phyloP scores from a whole-genome alignment of 1,140 invertebrate genomes.

The Drosophila ohnishii region DNA sequence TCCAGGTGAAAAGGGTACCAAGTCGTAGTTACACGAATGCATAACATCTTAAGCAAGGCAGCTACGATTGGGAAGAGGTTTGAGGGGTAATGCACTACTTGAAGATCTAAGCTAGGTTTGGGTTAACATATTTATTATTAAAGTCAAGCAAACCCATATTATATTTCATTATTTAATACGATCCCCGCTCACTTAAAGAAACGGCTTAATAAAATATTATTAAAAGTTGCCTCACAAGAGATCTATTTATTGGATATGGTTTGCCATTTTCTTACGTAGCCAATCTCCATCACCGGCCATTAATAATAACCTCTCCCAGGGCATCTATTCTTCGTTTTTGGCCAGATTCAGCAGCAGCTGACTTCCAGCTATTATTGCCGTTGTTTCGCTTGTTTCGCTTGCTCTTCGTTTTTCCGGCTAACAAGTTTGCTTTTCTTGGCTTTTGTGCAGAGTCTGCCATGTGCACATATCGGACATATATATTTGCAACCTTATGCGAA shows the following conservation, averaged over 20 bases:
- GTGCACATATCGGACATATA: conserved; percentile 2
- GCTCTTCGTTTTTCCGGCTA: conserved; percentile 62
- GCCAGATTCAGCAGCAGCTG: conserved; percentile 20
- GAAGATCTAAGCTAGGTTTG: no score
- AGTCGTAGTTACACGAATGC: conserved; percentile 34
- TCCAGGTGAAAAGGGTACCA: conserved; percentile 32
- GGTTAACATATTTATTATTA: no score
- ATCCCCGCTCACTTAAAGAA: not conserved
- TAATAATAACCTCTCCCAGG: conserved; percentile 34
- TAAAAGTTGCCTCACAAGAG: not conserved
- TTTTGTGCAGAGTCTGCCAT: conserved; percentile 28
- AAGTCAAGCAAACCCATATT: not conserved
- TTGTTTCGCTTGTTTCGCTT: conserved; percentile 44
- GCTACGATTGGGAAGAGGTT: not conserved
- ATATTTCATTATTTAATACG: not conserved
- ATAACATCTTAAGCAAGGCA: conserved; percentile 33
- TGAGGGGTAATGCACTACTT: not conserved
- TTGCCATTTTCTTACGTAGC: not conserved
- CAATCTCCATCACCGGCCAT: conserved; percentile 1
- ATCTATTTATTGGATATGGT: conserved; percentile 10
- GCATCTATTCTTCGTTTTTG: conserved; percentile 37
- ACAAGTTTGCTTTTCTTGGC: conserved; percentile 54
- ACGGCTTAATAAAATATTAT: not conserved
- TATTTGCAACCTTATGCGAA: conserved; percentile 16
- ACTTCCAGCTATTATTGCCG: conserved; percentile 35